Evolutionary conservation across 2,888 invertebrate species (phyloP).

Genomic region (Microplitis manilae): DNA sequence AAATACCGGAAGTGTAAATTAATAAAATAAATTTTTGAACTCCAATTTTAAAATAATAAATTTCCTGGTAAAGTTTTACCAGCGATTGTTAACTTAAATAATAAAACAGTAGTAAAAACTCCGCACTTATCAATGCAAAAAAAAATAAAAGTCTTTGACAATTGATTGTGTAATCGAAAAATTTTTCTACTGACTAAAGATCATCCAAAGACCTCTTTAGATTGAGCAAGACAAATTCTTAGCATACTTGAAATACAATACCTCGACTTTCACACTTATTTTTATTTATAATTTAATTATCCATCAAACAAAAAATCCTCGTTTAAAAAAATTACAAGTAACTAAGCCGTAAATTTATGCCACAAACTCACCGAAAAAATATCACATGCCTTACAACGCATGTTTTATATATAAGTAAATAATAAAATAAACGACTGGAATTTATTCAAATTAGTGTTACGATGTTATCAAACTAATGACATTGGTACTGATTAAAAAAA

Average conservation of each 20-base stretch:
- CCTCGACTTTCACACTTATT: conserved; percentile 44
- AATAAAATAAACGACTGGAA: conserved; percentile 28
- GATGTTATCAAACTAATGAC: not conserved
- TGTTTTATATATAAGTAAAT: conserved; percentile 30
- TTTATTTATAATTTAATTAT: conserved; percentile 44
- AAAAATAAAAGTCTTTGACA: conserved; percentile 1
- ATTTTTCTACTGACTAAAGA: conserved; percentile 30
- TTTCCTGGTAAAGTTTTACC: not conserved
- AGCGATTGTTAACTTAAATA: not conserved
- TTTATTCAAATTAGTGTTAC: conserved; percentile 24
- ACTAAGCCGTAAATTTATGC: not conserved
- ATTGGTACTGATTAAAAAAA: conserved; percentile 38
- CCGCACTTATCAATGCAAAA: not conserved
- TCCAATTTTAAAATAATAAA: not conserved
- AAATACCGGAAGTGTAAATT: not conserved
- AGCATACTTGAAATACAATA: conserved; percentile 32
- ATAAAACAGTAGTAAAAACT: conserved; percentile 16
- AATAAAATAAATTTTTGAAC: not conserved
- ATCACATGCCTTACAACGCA: conserved; percentile 52
- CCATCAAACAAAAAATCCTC: not conserved
- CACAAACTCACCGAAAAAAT: conserved; percentile 51
- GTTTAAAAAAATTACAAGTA: conserved; percentile 5
- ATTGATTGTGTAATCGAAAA: not conserved
- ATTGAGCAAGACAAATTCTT: conserved; percentile 35
- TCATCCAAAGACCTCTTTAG: conserved; percentile 17